Percentiles rank a stretch among this genome's conserved stretches.
These are phyloP conservation scores for Muricea muricata DNA, from an alignment of 92 coral and sea anemone genomes.

Conservation along the genomic window DNA sequence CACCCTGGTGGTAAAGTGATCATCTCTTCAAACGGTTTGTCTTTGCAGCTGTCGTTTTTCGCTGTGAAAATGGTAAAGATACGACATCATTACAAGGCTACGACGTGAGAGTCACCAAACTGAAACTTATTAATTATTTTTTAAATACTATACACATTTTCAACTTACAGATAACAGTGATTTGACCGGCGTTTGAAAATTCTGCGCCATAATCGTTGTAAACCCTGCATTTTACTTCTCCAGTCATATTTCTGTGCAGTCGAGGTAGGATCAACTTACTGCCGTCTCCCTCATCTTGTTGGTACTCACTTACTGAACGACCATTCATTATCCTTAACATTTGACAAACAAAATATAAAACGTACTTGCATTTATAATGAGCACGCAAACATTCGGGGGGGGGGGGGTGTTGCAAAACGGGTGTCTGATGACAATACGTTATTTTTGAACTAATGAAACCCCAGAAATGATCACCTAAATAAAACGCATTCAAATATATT, in stretches of 20 bases:
- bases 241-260: constrained; percentile 28
- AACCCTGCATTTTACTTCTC: constrained; percentile 56
- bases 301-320: constrained; percentile 16
- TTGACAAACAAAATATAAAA: background rate
- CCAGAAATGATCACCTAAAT: no score
- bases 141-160: background rate
- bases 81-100: no score
- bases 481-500: no score
- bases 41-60: constrained; percentile 43
- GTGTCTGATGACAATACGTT: no score
- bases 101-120: no score
- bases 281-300: background rate
- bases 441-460: no score
- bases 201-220: constrained; percentile 61
- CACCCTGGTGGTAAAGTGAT: constrained; percentile 58
- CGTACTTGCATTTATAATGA: no score
- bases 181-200: constrained; percentile 42
- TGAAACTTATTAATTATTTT: no score
- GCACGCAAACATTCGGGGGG: no score
- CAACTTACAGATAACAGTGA: constrained; percentile 46
- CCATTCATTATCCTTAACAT: constrained; percentile 1
- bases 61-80: background rate
- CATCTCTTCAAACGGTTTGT: background rate
- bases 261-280: constrained; percentile 9
- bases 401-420: no score